Conservation (phyloP, 2,113 vertebrate genomes). For the Brachypteracias leptosomus region DNA sequence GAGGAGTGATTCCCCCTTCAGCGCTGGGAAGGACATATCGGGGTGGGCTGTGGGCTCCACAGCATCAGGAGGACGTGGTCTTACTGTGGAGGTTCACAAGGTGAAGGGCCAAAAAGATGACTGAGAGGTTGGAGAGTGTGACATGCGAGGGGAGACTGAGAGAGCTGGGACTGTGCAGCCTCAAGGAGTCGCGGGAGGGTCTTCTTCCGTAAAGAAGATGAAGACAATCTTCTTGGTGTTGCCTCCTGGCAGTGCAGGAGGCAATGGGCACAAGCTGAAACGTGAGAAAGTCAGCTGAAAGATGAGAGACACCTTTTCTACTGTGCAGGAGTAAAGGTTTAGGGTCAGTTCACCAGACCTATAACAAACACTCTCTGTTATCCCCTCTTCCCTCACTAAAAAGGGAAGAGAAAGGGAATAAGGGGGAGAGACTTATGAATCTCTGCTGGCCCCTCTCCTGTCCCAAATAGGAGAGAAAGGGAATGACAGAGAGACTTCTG, state of each 20-base stretch:
- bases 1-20: too few relatives aligned
- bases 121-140: accelerated
- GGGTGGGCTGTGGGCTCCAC: neutral
- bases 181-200: neutral
- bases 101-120: accelerated
- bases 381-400: too few relatives aligned
- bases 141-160: neutral
- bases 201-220: neutral
- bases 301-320: neutral
- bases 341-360: too few relatives aligned
- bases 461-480: too few relatives aligned
- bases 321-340: too few relatives aligned
- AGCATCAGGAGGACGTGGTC: accelerated
- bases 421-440: too few relatives aligned
- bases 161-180: neutral
- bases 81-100: accelerated
- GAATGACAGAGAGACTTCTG: too few relatives aligned
- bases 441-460: too few relatives aligned
- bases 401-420: too few relatives aligned
- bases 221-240: neutral
- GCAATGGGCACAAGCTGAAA: neutral
- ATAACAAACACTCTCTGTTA: too few relatives aligned
- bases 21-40: accelerated
- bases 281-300: neutral
- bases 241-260: neutral